phyloP scores from a whole-genome alignment of 2,113 vertebrate species.

The Etheostoma cragini region DNA sequence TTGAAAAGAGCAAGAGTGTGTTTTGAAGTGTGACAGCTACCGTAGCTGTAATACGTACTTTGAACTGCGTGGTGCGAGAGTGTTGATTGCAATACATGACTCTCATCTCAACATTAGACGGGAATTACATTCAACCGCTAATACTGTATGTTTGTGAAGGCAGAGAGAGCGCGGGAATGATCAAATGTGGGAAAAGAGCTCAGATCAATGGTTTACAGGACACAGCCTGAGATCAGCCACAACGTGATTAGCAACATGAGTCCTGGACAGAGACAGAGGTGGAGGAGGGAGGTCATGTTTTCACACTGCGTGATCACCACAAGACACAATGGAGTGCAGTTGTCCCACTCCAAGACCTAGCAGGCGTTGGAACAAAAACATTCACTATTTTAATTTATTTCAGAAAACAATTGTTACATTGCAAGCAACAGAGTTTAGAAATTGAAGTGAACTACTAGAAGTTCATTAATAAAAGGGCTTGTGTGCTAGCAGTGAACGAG shows the following conservation, averaged over 20 bases:
- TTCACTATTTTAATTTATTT: not conserved
- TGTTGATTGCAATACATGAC: too few species aligned
- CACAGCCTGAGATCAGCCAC: constrained; percentile 58
- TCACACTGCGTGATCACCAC: constrained; percentile 62
- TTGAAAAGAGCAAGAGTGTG: too few species aligned
- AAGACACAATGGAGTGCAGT: constrained; percentile 10
- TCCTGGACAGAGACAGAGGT: constrained; percentile 46
- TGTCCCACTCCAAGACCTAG: not conserved
- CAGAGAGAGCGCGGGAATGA: constrained; percentile 32
- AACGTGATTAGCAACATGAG: constrained; percentile 59
- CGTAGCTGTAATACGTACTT: too few species aligned
- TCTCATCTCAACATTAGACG: too few species aligned
- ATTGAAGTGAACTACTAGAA: not conserved
- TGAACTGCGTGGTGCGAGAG: too few species aligned
- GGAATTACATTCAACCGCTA: too few species aligned
- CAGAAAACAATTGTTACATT: not conserved
- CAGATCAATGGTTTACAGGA: constrained; percentile 58
- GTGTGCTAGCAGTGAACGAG: not conserved
- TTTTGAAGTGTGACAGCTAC: too few species aligned
- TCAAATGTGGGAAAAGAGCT: constrained; percentile 61
- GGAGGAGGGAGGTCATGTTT: constrained; percentile 58
- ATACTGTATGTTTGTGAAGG: constrained; percentile 12
- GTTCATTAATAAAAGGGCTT: not conserved
- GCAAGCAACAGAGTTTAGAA: not conserved
- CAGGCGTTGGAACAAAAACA: constrained; percentile 7